These are phyloP conservation scores for Tonatia bakeri DNA, from an alignment of 2,113 vertebrate species.

Conservation along the genomic window DNA sequence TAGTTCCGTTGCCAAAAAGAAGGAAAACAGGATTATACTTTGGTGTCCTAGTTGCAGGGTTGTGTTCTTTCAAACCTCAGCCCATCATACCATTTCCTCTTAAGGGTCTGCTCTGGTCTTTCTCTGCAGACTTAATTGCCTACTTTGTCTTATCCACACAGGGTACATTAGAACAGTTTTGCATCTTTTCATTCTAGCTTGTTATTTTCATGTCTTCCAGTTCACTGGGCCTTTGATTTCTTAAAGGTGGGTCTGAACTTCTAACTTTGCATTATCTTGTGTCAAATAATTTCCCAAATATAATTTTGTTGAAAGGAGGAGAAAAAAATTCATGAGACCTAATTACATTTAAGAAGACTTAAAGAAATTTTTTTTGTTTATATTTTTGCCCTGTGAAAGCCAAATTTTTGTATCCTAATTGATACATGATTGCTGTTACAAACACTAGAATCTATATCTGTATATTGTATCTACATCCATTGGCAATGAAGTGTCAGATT, in stretches of 20 bases:
- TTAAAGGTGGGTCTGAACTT: not conserved
- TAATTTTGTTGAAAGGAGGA: not conserved
- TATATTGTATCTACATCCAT: not conserved
- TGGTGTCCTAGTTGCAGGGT: not conserved
- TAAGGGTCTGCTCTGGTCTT: not conserved
- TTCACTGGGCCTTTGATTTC: not conserved
- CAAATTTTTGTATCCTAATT: not conserved
- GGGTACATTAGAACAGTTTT: not conserved
- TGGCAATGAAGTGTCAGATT: not conserved
- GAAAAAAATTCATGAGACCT: not conserved
- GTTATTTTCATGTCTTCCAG: not conserved
- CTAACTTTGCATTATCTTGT: not conserved
- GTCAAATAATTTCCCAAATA: not conserved
- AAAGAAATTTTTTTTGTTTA: not conserved
- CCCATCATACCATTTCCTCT: not conserved
- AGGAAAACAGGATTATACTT: not conserved
- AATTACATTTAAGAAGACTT: not conserved
- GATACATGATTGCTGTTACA: not conserved
- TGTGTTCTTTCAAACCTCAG: not conserved
- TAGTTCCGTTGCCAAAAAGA: not conserved
- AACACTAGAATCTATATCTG: not conserved
- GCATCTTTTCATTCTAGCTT: not conserved
- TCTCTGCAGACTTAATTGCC: not conserved
- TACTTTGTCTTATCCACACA: not conserved
- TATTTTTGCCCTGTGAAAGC: not conserved